Percentiles rank a stretch among this genome's conserved stretches.
Evolutionary conservation across 1,140 invertebrate species (phyloP).

Genomic region (Cyclina sinensis): DNA sequence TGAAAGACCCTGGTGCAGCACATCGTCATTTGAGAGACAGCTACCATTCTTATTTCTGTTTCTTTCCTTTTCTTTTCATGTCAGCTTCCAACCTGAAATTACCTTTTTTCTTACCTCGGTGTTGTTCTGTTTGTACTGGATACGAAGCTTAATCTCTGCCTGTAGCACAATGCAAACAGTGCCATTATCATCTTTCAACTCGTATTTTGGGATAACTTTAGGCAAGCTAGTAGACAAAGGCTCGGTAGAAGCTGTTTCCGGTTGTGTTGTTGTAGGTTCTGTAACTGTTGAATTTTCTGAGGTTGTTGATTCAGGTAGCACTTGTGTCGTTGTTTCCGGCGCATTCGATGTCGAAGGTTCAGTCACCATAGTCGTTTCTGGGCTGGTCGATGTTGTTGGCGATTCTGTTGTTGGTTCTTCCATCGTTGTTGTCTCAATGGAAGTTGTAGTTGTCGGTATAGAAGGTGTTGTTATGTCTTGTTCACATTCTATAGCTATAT

Average conservation of each 20-base stretch:
- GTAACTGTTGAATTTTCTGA: not conserved
- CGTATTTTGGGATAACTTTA: not conserved
- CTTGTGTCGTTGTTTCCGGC: not conserved
- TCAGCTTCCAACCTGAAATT: too few species aligned
- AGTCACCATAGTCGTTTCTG: not conserved
- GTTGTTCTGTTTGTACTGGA: not conserved
- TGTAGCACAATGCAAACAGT: not conserved
- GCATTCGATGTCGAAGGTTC: not conserved
- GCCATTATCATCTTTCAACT: not conserved
- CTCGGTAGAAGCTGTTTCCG: not conserved
- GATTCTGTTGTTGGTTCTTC: not conserved
- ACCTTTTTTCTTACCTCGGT: not conserved
- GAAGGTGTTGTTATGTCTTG: not conserved
- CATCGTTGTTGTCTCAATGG: not conserved
- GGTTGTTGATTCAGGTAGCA: not conserved
- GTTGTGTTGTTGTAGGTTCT: not conserved
- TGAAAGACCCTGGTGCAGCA: too few species aligned
- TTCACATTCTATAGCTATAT: conserved; percentile 11
- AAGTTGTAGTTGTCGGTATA: not conserved
- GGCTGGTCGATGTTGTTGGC: not conserved
- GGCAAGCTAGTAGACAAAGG: not conserved
- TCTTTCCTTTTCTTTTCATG: too few species aligned
- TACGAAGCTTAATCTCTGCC: not conserved
- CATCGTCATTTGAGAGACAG: too few species aligned
- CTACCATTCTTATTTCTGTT: too few species aligned